These are phyloP conservation scores for Megalopta genalis DNA, from an alignment of 1,140 invertebrate genomes.

Conservation along the genomic window DNA sequence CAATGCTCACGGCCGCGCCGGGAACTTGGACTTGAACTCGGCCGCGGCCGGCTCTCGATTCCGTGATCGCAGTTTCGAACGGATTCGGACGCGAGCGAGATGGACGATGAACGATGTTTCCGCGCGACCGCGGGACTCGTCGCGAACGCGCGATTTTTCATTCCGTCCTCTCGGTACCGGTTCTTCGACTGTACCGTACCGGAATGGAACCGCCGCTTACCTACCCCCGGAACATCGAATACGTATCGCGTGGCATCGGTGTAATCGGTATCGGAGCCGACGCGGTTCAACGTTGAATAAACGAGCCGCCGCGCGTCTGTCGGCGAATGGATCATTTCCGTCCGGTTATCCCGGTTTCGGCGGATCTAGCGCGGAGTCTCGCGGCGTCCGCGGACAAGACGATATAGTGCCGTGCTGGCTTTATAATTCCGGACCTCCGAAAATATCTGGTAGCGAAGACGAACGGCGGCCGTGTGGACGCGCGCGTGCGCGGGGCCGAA, in stretches of 20 bases:
- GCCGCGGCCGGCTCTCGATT: no score
- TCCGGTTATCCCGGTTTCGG: conserved; percentile 40
- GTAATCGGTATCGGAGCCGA: background rate
- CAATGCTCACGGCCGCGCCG: conserved; percentile 2
- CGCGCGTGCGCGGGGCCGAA: conserved; percentile 11
- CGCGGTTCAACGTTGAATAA: conserved; percentile 57
- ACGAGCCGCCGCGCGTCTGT: conserved; percentile 59
- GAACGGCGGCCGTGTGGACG: conserved; percentile 20
- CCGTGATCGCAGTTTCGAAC: no score
- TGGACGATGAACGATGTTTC: no score
- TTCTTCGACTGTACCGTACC: no score
- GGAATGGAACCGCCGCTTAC: no score
- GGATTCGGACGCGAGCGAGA: no score
- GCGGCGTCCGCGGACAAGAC: conserved; percentile 31
- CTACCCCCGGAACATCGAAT: no score
- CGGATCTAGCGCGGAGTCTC: conserved; percentile 22
- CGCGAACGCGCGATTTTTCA: no score
- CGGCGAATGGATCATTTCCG: conserved; percentile 71
- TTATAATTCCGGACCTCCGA: conserved; percentile 39
- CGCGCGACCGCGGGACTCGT: no score
- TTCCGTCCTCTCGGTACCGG: no score
- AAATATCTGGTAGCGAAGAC: conserved; percentile 45
- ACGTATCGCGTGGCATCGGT: background rate
- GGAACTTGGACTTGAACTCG: no score
- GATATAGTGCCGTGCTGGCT: conserved; percentile 20